Conservation (phyloP, 2,888 invertebrate species). For the Ennomos fuscantarius region DNA sequence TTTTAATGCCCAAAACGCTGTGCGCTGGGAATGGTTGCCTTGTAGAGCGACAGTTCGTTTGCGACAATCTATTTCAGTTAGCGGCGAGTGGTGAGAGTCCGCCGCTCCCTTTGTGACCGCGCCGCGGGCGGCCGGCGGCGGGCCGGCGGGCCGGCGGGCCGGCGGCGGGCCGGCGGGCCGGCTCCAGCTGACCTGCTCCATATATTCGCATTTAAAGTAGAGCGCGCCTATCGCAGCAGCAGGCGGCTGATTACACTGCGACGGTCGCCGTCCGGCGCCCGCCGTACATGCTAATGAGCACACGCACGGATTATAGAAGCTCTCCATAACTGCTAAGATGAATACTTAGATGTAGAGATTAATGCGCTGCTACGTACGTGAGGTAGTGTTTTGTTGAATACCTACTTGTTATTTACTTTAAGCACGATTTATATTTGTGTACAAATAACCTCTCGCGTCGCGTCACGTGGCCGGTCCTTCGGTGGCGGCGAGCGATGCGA, state of each 20-base stretch:
- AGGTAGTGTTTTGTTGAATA: too few species aligned
- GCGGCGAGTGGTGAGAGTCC: constrained; percentile 2
- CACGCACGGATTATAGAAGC: background rate
- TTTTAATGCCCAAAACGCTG: constrained; percentile 11
- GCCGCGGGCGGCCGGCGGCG: background rate
- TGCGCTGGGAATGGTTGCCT: constrained; percentile 15
- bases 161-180: background rate
- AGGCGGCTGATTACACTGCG: background rate
- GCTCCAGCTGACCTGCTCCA: constrained; percentile 24
- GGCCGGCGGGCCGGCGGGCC: background rate
- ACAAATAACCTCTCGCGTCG: too few species aligned
- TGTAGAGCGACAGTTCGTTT: constrained; percentile 19
- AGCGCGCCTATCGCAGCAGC: constrained; percentile 10
- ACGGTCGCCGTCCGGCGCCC: constrained; percentile 1
- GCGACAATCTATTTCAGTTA: constrained; percentile 26
- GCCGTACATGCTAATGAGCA: background rate
- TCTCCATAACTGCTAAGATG: background rate
- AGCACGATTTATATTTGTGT: too few species aligned
- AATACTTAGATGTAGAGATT: too few species aligned
- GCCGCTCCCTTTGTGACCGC: constrained; percentile 19
- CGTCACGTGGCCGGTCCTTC: too few species aligned
- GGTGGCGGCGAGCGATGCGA: background rate
- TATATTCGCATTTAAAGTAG: constrained; percentile 21
- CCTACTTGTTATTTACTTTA: too few species aligned
- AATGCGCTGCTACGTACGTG: too few species aligned